These are phyloP conservation scores for Tetragnatha versicolor DNA, from an alignment of 1,140 invertebrate species.

Conservation along the genomic window DNA sequence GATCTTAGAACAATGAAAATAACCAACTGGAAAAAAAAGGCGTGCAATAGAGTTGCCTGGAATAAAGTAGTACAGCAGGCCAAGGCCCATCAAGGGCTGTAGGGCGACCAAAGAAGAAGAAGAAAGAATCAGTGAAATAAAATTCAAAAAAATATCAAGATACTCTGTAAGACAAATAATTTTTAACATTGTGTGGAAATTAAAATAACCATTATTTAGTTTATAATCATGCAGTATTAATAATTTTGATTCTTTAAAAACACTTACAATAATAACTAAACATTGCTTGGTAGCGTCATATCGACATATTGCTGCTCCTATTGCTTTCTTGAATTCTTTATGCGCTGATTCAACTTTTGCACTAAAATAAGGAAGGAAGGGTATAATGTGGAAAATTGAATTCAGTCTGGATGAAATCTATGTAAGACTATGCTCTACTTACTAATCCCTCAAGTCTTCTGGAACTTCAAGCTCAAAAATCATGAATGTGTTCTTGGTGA, in stretches of 20 bases:
- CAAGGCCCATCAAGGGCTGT: too few species aligned
- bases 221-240: too few species aligned
- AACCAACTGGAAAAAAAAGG: too few species aligned
- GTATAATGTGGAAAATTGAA: neutral
- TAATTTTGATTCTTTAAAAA: too few species aligned
- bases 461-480: constrained; percentile 94
- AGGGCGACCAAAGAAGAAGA: too few species aligned
- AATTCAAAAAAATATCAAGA: neutral
- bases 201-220: neutral
- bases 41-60: too few species aligned
- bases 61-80: too few species aligned
- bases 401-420: neutral
- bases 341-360: constrained; percentile 66
- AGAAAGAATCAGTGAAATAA: neutral
- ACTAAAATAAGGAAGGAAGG: constrained; percentile 10
- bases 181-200: neutral
- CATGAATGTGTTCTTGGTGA: constrained; percentile 86
- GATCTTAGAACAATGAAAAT: too few species aligned
- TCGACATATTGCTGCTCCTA: constrained; percentile 84
- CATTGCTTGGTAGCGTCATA: constrained; percentile 69
- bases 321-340: constrained; percentile 92
- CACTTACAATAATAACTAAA: constrained; percentile 51
- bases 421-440: too few species aligned
- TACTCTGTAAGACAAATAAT: neutral
- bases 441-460: constrained; percentile 77